phyloP scores from a whole-genome alignment of 2,113 vertebrate genomes.

The Tinamus guttatus region DNA sequence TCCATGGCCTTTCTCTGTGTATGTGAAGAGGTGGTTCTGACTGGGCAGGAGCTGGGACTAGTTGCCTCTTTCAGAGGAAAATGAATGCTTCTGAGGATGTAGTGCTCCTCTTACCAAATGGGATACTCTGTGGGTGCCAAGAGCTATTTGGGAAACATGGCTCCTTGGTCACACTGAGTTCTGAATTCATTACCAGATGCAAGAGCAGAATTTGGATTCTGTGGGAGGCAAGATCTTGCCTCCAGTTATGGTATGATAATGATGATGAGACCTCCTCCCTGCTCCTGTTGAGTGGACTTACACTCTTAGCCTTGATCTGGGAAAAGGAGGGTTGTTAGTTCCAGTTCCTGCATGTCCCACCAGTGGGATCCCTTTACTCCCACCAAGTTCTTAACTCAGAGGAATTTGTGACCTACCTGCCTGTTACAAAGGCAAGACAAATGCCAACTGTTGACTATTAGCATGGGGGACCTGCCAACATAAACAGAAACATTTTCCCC shows the following conservation, averaged over 20 bases:
- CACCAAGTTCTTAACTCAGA: background rate
- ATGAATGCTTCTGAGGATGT: background rate
- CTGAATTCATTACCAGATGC: background rate
- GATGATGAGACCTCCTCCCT: background rate
- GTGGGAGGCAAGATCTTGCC: background rate
- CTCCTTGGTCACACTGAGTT: background rate
- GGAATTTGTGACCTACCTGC: background rate
- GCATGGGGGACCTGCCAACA: background rate
- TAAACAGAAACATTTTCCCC: background rate
- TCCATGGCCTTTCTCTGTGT: background rate
- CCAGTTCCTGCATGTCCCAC: background rate
- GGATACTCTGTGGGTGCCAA: accelerated
- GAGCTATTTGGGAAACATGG: background rate
- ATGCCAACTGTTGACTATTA: background rate
- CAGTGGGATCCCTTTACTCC: background rate
- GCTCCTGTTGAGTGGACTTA: background rate
- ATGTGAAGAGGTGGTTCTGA: background rate
- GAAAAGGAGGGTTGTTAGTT: background rate
- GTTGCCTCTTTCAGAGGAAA: background rate
- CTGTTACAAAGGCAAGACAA: background rate
- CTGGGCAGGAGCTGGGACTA: background rate
- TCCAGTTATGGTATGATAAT: background rate
- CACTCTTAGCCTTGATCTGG: background rate
- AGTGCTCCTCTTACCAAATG: background rate
- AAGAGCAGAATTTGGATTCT: background rate